Evolutionary conservation across 2,113 vertebrate genomes (phyloP).

Genomic region (Anthoscopus minutus): DNA sequence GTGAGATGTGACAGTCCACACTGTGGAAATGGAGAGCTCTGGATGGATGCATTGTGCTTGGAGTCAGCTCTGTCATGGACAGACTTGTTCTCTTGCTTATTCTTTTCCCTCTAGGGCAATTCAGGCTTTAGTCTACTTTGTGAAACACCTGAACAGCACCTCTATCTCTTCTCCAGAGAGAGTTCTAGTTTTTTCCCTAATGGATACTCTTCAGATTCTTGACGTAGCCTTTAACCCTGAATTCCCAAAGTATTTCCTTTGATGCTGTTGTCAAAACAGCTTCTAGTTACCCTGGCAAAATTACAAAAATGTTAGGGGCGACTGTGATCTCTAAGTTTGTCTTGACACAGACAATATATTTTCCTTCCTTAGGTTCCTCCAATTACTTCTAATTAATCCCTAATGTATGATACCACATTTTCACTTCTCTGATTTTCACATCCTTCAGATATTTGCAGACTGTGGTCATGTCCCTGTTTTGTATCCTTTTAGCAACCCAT

Average conservation of each 20-base stretch:
- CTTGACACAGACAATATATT: neutral
- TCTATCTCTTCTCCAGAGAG: neutral
- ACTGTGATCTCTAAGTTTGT: neutral
- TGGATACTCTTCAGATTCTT: neutral
- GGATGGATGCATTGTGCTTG: neutral
- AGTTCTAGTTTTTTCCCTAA: neutral
- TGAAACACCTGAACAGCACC: neutral
- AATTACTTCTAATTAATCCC: slow-evolving; percentile 30
- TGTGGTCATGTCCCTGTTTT: neutral
- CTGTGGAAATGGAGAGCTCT: neutral
- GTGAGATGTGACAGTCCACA: neutral
- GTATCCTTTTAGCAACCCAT: neutral
- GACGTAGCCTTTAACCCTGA: neutral
- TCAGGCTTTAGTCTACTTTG: neutral
- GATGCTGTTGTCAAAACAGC: neutral
- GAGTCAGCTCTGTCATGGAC: neutral
- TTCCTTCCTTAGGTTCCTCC: neutral
- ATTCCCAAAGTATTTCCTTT: slow-evolving; percentile 3
- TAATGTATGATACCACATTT: neutral
- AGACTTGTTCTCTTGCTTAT: neutral
- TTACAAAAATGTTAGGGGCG: neutral
- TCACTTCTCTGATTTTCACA: neutral
- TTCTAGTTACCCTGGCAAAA: slow-evolving; percentile 12
- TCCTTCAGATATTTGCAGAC: neutral
- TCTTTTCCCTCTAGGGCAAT: neutral